Evolutionary conservation across 2,113 vertebrate species (phyloP), one percentile per base, ranked within the genome.

Genomic region (Rynchops niger): DNA sequence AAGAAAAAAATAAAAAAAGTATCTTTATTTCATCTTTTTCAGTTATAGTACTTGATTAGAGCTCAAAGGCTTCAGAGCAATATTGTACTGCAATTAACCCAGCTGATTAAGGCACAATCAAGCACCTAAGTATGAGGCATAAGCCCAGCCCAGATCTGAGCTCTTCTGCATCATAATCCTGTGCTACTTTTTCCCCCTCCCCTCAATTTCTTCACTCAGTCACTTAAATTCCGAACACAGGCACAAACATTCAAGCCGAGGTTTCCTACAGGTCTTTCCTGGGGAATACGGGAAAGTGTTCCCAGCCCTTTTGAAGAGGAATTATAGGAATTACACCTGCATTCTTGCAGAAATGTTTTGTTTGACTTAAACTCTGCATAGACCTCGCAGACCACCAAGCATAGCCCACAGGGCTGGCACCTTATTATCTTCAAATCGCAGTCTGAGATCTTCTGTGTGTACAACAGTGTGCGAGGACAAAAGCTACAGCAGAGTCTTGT

Each of bases 361-460:
- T 12, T 27, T 2, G 0, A 11, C n/a, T 49, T 30, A 6, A 59
- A 30, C 45, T 38, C 59, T 9, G 30, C 50, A 5, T 1, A 8
- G 77, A 38, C 32, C 59, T 67, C 7, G 0, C 72, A 47, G 63
- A 47, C 25, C 49, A 20, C 62, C 21, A 26, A 45, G 53, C 4
- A 1, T 2, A 73, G 73, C 61, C 49, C 55, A 10, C 27, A 19
- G 36, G 47, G 45, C 26, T 3, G 19, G 47, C 32, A 50, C 50
- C 47, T 34, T 34, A 18, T 25, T 15, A 19, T 1, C 38, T 53
- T 42, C 38, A 65, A 29, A 29, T 15, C 25, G 3, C 21, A 14
- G 10, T 1, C 36, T 4, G 22, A 73, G 72, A 49, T 22, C 18
- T 6, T 22, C 38, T 6, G 25, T 2, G 8, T 2, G 5, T 17